phyloP scores from a whole-genome alignment of 2,113 vertebrate species.

The Myrmecophaga tridactyla region DNA sequence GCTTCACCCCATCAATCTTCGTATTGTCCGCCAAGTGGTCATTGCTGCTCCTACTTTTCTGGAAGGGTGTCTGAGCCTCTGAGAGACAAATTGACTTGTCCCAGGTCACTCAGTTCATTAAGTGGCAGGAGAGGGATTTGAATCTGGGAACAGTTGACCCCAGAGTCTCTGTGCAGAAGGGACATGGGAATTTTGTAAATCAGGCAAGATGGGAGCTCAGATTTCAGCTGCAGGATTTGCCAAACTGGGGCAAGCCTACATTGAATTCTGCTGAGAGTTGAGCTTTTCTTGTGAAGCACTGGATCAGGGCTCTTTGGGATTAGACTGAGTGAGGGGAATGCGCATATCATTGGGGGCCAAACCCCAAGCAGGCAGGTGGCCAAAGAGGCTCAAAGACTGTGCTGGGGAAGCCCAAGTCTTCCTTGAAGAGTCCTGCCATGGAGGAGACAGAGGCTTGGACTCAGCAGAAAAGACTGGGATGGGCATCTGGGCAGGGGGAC shows the following conservation, averaged over 20 bases:
- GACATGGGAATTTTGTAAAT: not conserved
- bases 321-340: not conserved
- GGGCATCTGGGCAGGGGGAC: not conserved
- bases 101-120: not conserved
- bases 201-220: not conserved
- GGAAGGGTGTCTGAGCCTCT: not conserved
- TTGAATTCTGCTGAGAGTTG: not conserved
- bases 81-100: not conserved
- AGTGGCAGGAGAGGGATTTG: not conserved
- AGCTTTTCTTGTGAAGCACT: not conserved
- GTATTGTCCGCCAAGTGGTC: accelerated
- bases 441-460: not conserved
- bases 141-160: not conserved
- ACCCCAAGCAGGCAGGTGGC: not conserved
- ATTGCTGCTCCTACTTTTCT: not conserved
- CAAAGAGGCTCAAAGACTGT: not conserved
- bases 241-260: not conserved
- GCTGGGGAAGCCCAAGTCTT: too few relatives aligned
- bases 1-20: not conserved
- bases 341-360: not conserved
- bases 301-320: not conserved
- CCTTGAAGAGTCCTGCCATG: not conserved
- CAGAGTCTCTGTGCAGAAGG: not conserved
- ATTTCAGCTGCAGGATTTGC: too few relatives aligned
- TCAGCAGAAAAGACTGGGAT: not conserved